Conservation (phyloP, 2,888 invertebrate genomes). For the Nemapogon koenigi region DNA sequence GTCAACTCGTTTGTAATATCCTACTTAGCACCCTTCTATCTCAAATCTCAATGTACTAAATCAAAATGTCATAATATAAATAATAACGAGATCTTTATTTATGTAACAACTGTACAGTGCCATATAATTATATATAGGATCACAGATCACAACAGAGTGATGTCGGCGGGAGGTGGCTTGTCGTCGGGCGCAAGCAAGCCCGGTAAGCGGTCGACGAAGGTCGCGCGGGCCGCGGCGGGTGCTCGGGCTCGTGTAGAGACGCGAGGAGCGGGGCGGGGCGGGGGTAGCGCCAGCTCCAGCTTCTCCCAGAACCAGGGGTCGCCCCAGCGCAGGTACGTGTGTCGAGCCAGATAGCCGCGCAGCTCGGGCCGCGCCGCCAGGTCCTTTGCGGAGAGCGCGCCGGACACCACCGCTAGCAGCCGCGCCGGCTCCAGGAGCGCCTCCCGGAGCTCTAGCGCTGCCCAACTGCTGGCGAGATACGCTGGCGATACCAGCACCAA, state of each 20-base stretch:
- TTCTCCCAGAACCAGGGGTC: conserved; percentile 86
- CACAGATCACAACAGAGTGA: too few relatives aligned
- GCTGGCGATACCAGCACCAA: conserved; percentile 26
- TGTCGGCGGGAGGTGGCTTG: too few relatives aligned
- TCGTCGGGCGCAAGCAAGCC: too few relatives aligned
- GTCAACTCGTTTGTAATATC: too few relatives aligned
- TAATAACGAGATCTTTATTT: too few relatives aligned
- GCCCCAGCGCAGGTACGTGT: conserved; percentile 83
- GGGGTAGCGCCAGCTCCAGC: conserved; percentile 75
- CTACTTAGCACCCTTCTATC: too few relatives aligned
- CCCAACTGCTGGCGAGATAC: conserved; percentile 59
- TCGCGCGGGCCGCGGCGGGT: conserved; percentile 9
- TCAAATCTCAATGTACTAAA: too few relatives aligned
- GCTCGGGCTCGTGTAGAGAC: conserved; percentile 8
- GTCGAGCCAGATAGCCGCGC: conserved; percentile 73
- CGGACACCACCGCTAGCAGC: conserved; percentile 62
- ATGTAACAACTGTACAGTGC: too few relatives aligned
- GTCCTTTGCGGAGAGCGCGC: conserved; percentile 65
- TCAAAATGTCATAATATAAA: too few relatives aligned
- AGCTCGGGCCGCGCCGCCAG: too few relatives aligned
- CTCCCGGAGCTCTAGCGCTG: conserved; percentile 70
- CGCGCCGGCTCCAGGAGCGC: conserved; percentile 69
- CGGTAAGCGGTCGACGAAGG: not conserved
- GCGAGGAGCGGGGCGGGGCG: conserved; percentile 30
- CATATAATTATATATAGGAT: too few relatives aligned